Conservation (phyloP, 2,797 vertebrate genomes). For the Gallirallus australis region DNA sequence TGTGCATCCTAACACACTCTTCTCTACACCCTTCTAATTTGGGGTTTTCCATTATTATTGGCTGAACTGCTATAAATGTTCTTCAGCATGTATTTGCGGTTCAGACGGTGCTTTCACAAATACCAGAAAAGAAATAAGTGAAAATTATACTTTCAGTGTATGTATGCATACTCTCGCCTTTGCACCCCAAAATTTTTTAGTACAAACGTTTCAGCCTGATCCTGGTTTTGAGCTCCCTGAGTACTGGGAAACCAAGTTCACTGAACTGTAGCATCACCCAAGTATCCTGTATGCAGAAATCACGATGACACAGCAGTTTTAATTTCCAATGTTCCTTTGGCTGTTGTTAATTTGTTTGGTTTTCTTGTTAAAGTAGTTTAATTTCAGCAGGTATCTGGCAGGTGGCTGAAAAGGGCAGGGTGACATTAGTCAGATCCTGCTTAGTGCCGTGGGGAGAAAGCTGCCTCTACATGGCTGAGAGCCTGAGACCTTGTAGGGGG, state of each 20-base stretch:
- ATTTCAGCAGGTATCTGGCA: not conserved
- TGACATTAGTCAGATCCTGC: not conserved
- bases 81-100: not conserved
- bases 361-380: not conserved
- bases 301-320: not conserved
- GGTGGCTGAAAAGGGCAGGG: not conserved
- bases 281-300: accelerated
- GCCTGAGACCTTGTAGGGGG: not conserved
- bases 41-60: not conserved
- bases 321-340: not conserved
- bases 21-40: not conserved
- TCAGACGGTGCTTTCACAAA: not conserved
- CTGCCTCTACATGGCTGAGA: accelerated
- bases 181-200: accelerated
- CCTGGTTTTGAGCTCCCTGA: not conserved
- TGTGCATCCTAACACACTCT: not conserved
- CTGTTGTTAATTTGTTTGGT: not conserved
- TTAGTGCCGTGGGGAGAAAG: not conserved
- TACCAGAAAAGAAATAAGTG: not conserved
- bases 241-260: not conserved
- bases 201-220: not conserved
- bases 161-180: not conserved
- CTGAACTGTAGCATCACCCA: accelerated
- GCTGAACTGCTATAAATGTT: not conserved
- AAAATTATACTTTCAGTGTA: not conserved